Conservation (phyloP, 2,113 vertebrate genomes). For the Merops nubicus region DNA sequence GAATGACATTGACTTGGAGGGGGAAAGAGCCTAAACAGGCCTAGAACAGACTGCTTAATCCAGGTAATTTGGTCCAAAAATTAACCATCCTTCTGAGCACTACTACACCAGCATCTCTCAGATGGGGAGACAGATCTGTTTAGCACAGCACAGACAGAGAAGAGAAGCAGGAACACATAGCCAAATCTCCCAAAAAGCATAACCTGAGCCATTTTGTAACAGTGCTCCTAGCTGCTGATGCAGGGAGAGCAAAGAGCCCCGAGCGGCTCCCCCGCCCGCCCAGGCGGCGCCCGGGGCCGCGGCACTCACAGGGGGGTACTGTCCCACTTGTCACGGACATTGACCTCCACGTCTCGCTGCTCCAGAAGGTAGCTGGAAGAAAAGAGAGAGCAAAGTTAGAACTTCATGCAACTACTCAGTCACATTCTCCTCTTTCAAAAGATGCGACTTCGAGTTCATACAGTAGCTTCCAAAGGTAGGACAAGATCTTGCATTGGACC, state of each 20-base stretch:
- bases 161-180: background rate
- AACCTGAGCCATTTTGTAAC: background rate
- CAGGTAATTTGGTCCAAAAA: background rate
- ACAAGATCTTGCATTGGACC: background rate
- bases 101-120: background rate
- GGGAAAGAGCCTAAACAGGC: background rate
- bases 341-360: conserved; percentile 95
- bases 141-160: background rate
- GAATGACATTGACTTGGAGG: background rate
- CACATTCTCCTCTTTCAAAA: background rate
- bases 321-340: conserved; percentile 97
- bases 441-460: background rate
- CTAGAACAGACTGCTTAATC: background rate
- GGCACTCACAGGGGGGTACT: conserved; percentile 94
- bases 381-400: background rate
- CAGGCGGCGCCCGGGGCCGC: background rate
- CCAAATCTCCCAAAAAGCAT: background rate
- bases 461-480: background rate
- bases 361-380: conserved; percentile 91
- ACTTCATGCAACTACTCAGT: background rate
- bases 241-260: background rate
- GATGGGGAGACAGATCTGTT: background rate
- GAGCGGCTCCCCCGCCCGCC: background rate
- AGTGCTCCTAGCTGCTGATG: background rate
- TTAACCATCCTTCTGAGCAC: background rate